These are phyloP conservation scores for Lophura nycthemera DNA, from an alignment of 2,113 vertebrate genomes.

Conservation along the genomic window DNA sequence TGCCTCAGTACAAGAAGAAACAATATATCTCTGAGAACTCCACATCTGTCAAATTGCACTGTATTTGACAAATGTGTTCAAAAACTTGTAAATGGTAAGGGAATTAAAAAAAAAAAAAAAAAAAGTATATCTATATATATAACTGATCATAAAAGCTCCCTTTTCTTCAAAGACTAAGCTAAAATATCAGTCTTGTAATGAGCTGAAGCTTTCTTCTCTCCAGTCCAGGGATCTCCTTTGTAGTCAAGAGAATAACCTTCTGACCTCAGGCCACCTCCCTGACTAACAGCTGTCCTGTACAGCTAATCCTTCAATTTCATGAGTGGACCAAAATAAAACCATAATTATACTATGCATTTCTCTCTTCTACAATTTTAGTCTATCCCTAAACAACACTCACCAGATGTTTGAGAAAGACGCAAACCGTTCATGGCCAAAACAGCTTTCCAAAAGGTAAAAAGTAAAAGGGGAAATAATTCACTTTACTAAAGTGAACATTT, in stretches of 20 bases:
- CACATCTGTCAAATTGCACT: not conserved
- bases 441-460: slow-evolving; percentile 2
- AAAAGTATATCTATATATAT: not conserved
- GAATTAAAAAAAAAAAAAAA: not conserved
- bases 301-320: slow-evolving; percentile 68
- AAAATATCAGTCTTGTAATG: not conserved
- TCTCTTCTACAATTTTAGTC: slow-evolving; percentile 49
- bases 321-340: slow-evolving; percentile 32
- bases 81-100: not conserved
- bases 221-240: not conserved
- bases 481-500: not conserved
- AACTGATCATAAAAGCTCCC: not conserved
- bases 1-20: not conserved
- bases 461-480: not conserved
- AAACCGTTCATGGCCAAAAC: not conserved
- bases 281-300: not conserved
- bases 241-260: slow-evolving; percentile 39
- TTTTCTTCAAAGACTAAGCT: not conserved
- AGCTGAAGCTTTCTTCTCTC: not conserved
- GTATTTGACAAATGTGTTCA: not conserved
- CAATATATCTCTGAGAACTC: not conserved
- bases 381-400: not conserved
- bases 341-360: slow-evolving; percentile 62
- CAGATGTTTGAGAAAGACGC: slow-evolving; percentile 43
- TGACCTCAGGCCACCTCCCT: slow-evolving; percentile 57